Evolutionary conservation across 2,888 invertebrate genomes (phyloP).

Genomic region (Lutraria lutraria): DNA sequence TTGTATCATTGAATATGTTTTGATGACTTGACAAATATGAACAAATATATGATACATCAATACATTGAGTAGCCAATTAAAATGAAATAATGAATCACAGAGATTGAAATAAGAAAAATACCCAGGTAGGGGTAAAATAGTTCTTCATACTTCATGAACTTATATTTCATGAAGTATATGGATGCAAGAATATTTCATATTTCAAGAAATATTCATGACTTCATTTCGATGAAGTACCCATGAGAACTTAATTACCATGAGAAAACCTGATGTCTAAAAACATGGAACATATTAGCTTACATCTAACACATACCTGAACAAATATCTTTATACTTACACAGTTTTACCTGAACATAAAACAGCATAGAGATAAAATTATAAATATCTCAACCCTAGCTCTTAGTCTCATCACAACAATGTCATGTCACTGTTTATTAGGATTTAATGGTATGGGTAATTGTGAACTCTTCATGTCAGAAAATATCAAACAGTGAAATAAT

Average conservation of each 20-base stretch:
- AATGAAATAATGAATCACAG: too few relatives aligned
- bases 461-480: not conserved
- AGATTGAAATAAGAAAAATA: too few relatives aligned
- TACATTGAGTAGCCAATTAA: too few relatives aligned
- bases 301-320: not conserved
- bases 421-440: not conserved
- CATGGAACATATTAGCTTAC: not conserved
- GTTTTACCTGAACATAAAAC: not conserved
- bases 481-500: not conserved
- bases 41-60: too few relatives aligned
- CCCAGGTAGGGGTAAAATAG: too few relatives aligned
- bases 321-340: not conserved
- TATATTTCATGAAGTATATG: too few relatives aligned
- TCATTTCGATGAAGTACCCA: too few relatives aligned
- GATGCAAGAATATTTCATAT: too few relatives aligned
- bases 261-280: not conserved
- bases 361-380: not conserved
- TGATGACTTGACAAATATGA: too few relatives aligned
- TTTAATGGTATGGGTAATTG: constrained; percentile 11
- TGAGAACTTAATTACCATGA: not conserved
- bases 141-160: too few relatives aligned
- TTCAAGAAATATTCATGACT: too few relatives aligned
- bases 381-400: not conserved
- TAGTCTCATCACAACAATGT: not conserved
- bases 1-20: too few relatives aligned